A percentile compares a stretch with the other conserved stretches of the same genome.
Evolutionary conservation across 1,140 invertebrate species (phyloP).

Genomic region (Watersipora subatra): DNA sequence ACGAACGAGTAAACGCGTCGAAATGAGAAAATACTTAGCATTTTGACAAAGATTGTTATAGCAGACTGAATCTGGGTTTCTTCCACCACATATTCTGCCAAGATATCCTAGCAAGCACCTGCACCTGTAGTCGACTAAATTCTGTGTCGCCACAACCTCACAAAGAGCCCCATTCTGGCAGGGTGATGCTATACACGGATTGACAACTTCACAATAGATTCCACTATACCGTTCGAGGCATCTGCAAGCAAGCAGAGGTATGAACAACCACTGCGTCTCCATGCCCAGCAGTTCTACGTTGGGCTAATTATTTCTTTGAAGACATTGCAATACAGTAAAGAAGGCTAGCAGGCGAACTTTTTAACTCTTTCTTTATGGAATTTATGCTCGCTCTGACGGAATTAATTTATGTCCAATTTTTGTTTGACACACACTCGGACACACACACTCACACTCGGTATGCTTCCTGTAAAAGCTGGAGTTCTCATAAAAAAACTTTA

Average conservation of each 20-base stretch:
- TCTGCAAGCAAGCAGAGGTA: neutral
- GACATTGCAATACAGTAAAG: too few species aligned
- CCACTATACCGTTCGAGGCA: neutral
- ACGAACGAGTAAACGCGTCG: neutral
- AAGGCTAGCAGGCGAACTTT: too few species aligned
- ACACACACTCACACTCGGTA: too few species aligned
- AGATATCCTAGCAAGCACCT: neutral
- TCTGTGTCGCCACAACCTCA: neutral
- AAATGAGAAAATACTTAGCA: neutral
- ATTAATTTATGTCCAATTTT: too few species aligned
- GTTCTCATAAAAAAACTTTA: too few species aligned
- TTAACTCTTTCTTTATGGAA: too few species aligned
- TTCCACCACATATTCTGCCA: neutral
- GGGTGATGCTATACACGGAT: neutral
- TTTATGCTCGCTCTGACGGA: too few species aligned
- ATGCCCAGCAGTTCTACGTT: too few species aligned
- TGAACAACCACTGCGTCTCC: too few species aligned
- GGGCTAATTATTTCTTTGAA: too few species aligned
- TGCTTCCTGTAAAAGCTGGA: too few species aligned
- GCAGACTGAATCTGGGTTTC: neutral
- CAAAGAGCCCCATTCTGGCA: neutral
- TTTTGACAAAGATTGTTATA: neutral
- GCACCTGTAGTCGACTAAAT: neutral
- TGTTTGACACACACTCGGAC: too few species aligned
- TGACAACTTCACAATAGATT: neutral